A percentile compares a stretch with the other conserved stretches of the same genome.
Conservation (phyloP, 2,888 invertebrate species). For the Ophion slaviceki region DNA sequence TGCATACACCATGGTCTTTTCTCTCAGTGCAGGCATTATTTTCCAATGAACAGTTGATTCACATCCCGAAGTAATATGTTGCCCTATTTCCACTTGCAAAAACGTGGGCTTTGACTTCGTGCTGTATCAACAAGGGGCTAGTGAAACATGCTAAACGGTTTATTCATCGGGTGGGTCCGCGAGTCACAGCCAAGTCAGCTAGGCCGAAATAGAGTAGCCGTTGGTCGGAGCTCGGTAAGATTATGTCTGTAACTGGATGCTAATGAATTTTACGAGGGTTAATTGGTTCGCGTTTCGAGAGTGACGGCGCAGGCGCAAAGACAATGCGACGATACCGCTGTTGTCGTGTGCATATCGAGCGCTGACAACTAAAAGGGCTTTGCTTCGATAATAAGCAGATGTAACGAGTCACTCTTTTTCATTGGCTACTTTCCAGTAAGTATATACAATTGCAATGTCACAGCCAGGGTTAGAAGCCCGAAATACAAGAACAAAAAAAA, state of each 20-base stretch:
- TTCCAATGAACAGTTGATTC: too few species aligned
- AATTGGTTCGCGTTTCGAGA: conserved; percentile 12
- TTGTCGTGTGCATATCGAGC: background rate
- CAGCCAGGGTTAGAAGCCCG: background rate
- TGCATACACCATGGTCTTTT: too few species aligned
- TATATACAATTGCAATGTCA: background rate
- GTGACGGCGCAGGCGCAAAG: background rate
- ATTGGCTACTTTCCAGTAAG: background rate
- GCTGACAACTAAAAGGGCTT: background rate
- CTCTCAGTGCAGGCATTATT: too few species aligned
- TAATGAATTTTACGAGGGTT: conserved; percentile 14
- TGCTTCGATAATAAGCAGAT: background rate
- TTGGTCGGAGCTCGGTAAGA: background rate
- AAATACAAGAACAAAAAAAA: background rate
- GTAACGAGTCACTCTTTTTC: background rate
- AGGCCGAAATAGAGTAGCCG: background rate
- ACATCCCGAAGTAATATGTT: too few species aligned
- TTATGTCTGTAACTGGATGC: background rate
- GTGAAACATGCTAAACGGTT: too few species aligned
- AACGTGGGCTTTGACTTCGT: too few species aligned
- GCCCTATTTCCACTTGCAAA: too few species aligned
- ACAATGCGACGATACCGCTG: background rate
- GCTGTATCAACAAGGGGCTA: too few species aligned
- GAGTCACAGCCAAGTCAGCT: too few species aligned
- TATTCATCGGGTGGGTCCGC: too few species aligned